A percentile compares a stretch with the other conserved stretches of the same genome.
These are phyloP conservation scores for Tetraodon nigroviridis DNA, from an alignment of 2,113 vertebrate genomes.

Conservation along the genomic window DNA sequence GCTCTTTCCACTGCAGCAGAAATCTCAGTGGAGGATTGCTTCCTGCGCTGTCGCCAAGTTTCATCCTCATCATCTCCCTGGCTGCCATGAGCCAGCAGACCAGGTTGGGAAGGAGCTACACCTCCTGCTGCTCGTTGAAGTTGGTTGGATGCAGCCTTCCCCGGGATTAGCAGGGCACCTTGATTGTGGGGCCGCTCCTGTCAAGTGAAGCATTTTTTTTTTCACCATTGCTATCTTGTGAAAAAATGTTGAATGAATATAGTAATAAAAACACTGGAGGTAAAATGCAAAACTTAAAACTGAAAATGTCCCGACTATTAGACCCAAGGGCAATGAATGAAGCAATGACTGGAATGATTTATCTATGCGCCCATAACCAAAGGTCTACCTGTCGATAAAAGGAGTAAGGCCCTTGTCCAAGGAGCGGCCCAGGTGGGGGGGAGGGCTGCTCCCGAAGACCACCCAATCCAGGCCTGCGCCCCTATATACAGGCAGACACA, in stretches of 20 bases:
- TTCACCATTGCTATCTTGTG: not conserved
- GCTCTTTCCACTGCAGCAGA: conserved; percentile 88
- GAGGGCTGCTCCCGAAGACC: conserved; percentile 72
- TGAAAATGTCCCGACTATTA: conserved; percentile 29
- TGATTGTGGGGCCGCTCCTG: conserved; percentile 69
- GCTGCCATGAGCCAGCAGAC: conserved; percentile 51
- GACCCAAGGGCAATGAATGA: conserved; percentile 29
- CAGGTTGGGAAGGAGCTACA: conserved; percentile 50
- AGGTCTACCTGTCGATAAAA: conserved; percentile 76
- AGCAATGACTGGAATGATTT: conserved; percentile 44
- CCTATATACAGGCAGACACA: conserved; percentile 70
- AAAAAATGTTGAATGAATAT: conserved; percentile 9
- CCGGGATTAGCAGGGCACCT: conserved; percentile 28
- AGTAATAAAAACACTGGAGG: conserved; percentile 14
- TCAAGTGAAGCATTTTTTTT: conserved; percentile 2
- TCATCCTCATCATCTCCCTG: conserved; percentile 87
- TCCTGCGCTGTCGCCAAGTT: conserved; percentile 88
- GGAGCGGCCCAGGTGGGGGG: conserved; percentile 72
- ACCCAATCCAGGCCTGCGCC: conserved; percentile 71
- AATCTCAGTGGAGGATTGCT: conserved; percentile 87
- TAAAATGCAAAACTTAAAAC: conserved; percentile 29
- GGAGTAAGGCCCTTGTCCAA: conserved; percentile 73
- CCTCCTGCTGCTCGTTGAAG: conserved; percentile 55
- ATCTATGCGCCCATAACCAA: conserved; percentile 48
- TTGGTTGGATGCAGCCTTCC: conserved; percentile 45